Base-by-base conservation (phyloP, 1,140 invertebrate species). In the Arion vulgaris region DNA sequence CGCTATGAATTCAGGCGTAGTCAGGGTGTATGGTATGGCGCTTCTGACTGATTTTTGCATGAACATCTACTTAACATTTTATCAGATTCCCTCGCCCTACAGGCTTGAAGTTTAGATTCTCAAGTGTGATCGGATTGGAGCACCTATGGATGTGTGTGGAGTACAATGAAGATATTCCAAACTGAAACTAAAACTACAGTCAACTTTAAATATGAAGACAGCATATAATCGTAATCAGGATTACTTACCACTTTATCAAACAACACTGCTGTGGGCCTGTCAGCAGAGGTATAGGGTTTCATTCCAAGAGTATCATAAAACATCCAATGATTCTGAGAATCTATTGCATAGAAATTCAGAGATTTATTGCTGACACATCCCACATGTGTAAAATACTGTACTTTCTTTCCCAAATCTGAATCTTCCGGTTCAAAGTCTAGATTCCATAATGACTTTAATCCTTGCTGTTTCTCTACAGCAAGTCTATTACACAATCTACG, bases 261-360 rank as follows among this genome's bases (percentile, higher is more conserved):
- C 34, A 78, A 39, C 9, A 78, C 76, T 15, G 39, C 57, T n/a
- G 34, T 41, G 13, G 76, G 51, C 39, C 32, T n/a, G 5, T 13
- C 34, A 32, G 19, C 49, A 32, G 53, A 34, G 15, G 38, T 26
- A 36, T 36, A 19, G 39, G 76, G 57, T 38, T 62, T 66, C 38
- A 78, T 62, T 36, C 76, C 76, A 1, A 78, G 45, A 13, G 34
- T 38, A 62, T 78, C 51, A 78, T 34, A 39, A 23, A 78, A 62
- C 76, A 78, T 78, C 76, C 76, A 78, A 45, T 49, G 51, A 78
- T 41, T 78, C 39, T 66, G 49, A n/a, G 76, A 62, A 66, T 78
- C 76, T 38, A 78, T 41, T 62, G 76, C 51, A 78, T 78, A 78
- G 57, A 78, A 78, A 39, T 78, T 57, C 36, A 78, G 2, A 36